Evolutionary conservation across 2,113 vertebrate species (phyloP).

Genomic region (Henicopernis longicauda): DNA sequence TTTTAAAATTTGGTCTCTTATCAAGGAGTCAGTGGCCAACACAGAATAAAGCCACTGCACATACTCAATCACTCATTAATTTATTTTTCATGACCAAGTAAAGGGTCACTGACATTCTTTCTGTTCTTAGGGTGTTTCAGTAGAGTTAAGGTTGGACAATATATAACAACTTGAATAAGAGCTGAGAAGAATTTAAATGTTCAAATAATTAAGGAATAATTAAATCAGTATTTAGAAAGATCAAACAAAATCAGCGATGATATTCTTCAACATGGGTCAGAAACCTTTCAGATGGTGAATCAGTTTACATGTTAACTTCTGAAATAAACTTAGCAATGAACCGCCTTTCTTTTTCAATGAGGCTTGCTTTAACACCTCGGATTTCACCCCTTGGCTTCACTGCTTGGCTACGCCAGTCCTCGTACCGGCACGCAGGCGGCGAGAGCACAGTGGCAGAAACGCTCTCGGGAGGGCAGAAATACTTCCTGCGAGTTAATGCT

Average conservation of each 20-base stretch:
- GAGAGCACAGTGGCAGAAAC: neutral
- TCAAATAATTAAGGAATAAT: neutral
- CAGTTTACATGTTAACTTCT: neutral
- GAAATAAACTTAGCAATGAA: neutral
- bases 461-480: neutral
- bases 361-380: neutral
- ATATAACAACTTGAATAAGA: neutral
- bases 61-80: neutral
- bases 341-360: neutral
- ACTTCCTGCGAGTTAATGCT: neutral
- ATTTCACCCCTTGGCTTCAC: neutral
- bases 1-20: neutral
- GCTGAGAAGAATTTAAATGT: neutral
- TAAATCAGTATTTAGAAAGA: neutral
- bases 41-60: neutral
- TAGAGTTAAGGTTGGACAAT: neutral
- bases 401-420: neutral
- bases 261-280: neutral
- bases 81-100: neutral
- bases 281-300: neutral
- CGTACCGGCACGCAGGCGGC: fast-evolving
- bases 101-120: neutral
- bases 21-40: neutral
- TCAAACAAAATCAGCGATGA: neutral
- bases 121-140: neutral